Evolutionary conservation across 2,797 vertebrate genomes (phyloP), one percentile per base, ranked within the genome.

Genomic region (Pangasius macronema): DNA sequence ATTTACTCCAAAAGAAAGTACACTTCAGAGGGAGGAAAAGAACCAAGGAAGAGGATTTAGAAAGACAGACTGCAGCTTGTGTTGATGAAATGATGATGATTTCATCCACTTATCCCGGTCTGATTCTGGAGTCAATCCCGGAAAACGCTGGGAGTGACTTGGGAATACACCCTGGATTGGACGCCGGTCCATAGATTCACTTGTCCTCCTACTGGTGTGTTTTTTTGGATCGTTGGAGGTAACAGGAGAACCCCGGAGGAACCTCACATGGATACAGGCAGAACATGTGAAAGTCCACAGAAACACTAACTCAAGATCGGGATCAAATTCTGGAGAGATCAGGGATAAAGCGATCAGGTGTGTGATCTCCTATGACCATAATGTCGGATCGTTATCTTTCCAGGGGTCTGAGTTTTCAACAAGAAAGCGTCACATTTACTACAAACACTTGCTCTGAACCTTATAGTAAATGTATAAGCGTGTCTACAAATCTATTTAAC

Each of bases 1-100:
- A 95, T 97, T 97, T 97, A 97, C 96, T 83, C 96, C 95, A 95
- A 95, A 97, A 97, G 24, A 97, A 97, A 97, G 97, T 95, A 91
- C 94, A 94, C 95, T 96, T 96, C 94, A 94, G 93, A 94, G 94
- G 94, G 96, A 97, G 96, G 97, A 98, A 97, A 96, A 95, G 91
- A 96, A 95, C 24, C 18, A 81, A 80, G 53, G 51, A 51, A 36
- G 61, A 27, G 97, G 95, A 30, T 39, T 27, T 27, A 8, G 30
- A 33, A 20, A 55, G 51, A 55, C 13, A 14, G 46, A 95, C 3
- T 33, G 70, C 70, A 8, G 70, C 18, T 55, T 67, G n/a, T 4
- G 8, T 24, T 27, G 33, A 80, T 80, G 53, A 80, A 63, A 46
- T 20, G 14, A 30, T 49, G 59, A 65, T 1, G 14, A 82, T 59